phyloP scores from a whole-genome alignment of 2,113 vertebrate genomes.

The Cacatua alba region DNA sequence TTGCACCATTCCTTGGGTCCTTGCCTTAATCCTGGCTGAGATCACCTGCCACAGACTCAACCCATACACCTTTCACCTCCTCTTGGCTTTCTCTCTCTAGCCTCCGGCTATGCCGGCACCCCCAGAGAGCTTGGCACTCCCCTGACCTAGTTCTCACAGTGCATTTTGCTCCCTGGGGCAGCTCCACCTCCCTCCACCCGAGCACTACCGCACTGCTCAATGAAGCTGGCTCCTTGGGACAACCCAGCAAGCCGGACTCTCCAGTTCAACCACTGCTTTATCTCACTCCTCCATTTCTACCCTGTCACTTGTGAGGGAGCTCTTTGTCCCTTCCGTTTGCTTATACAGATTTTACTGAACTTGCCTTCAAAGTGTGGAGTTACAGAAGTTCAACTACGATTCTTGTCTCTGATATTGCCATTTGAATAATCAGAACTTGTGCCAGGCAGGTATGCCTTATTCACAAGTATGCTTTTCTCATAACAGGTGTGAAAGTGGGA shows the following conservation, averaged over 20 bases:
- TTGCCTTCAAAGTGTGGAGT: background rate
- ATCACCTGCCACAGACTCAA: background rate
- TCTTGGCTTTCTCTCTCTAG: background rate
- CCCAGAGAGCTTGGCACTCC: background rate
- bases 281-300: background rate
- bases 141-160: conserved; percentile 40
- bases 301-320: background rate
- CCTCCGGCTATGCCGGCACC: background rate
- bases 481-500: background rate
- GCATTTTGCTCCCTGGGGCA: background rate
- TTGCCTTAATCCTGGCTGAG: background rate
- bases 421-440: background rate
- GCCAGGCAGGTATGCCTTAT: background rate
- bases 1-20: background rate
- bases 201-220: background rate
- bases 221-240: background rate
- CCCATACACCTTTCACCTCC: conserved; percentile 45
- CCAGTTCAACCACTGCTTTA: conserved; percentile 1
- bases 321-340: background rate
- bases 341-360: background rate
- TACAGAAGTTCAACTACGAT: background rate
- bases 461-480: background rate
- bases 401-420: background rate
- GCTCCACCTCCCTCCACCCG: background rate
- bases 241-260: background rate